Base-by-base conservation (phyloP, 1,140 invertebrate species). In the Musca domestica region DNA sequence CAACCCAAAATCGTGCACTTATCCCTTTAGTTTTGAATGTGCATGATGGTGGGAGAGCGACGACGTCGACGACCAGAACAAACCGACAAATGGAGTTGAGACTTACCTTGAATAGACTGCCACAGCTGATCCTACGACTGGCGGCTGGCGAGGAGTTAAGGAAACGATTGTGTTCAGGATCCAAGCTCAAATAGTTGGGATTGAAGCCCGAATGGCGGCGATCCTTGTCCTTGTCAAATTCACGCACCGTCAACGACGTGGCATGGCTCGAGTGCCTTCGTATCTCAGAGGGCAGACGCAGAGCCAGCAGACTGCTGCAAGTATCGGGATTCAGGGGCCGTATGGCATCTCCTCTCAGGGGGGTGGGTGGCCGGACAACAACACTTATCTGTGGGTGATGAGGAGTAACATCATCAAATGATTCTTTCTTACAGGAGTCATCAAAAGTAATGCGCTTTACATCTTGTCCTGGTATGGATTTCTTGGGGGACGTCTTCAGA, bases 81-180 rank as follows among this genome's bases (percentile, higher is more conserved):
- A 41, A 19, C 3, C 7, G 7, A 19, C 49, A 51, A 51, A 3
- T 51, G 2, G 7, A 19, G 5, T 51, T 19, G 6, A 17, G 41
- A 17, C 68, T 84, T 80, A 87, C 86, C 86, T 87, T 92, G 70
- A 91, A 86, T 52, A 92, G 86, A 80, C 90, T 92, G 63, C 90
- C 90, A 70, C 90, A 91, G 58, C 90, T 92, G 76, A 92, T 92
- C 66, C 91, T 84, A 72, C 91, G 84, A 34, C 90, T 91, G 17
- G 90, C 91, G 61, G 91, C 89, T 7, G 90, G 89, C 9, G 90
- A 92, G 71, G 86, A 85, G 69, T 84, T 88, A 14, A 88, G 76
- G 72, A 87, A 88, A 41, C 85, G 83, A 10, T 83, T 81, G 70
- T 88, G 87, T 72, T 88, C 85, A 12, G 84, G 84, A 74, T 87